Evolutionary conservation across 2,797 vertebrate species (phyloP).

Genomic region (Paedocypris micromegethes): DNA sequence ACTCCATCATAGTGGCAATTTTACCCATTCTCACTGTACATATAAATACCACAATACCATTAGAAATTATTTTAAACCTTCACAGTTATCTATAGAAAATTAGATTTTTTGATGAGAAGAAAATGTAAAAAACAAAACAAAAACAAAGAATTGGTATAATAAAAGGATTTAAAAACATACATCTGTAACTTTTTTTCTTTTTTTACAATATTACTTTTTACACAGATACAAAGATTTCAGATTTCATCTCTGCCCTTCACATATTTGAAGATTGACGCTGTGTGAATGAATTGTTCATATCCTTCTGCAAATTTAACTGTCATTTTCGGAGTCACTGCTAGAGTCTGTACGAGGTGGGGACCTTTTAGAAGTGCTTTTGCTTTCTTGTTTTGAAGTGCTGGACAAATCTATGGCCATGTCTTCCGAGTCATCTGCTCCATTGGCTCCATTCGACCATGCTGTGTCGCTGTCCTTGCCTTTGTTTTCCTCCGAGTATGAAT

Average conservation of each 20-base stretch:
- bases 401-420: slow-evolving; percentile 86
- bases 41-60: not conserved
- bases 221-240: slow-evolving; percentile 8
- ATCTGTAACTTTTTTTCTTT: not conserved
- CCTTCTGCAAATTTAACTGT: slow-evolving; percentile 57
- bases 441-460: slow-evolving; percentile 54
- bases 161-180: no score
- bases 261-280: slow-evolving; percentile 6
- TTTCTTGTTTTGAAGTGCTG: slow-evolving; percentile 78
- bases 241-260: slow-evolving; percentile 13
- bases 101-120: not conserved
- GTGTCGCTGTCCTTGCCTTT: slow-evolving; percentile 57
- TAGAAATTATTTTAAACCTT: slow-evolving; percentile 20
- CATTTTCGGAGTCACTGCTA: slow-evolving; percentile 62
- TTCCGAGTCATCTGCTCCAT: slow-evolving; percentile 61
- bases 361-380: slow-evolving; percentile 59
- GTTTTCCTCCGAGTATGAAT: slow-evolving; percentile 62
- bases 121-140: not conserved
- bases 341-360: slow-evolving; percentile 52
- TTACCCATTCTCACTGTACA: no score
- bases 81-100: slow-evolving; percentile 6
- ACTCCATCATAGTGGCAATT: slow-evolving; percentile 37
- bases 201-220: slow-evolving; percentile 7
- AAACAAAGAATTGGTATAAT: not conserved
- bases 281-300: slow-evolving; percentile 27